These are phyloP conservation scores for Coranthus polyacanthus DNA, from an alignment of 2,797 vertebrate species.

Conservation along the genomic window DNA sequence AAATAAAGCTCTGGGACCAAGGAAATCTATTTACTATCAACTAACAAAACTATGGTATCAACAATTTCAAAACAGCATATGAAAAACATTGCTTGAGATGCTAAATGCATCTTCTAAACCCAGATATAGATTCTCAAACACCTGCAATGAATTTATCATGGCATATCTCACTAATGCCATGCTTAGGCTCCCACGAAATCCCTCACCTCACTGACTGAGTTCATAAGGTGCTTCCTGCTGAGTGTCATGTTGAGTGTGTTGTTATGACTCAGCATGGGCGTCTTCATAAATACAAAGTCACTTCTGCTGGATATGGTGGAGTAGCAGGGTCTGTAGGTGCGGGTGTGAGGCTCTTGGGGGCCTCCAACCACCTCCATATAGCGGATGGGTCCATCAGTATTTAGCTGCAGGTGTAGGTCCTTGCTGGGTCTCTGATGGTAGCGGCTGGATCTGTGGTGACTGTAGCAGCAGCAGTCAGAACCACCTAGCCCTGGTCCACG, in stretches of 20 bases:
- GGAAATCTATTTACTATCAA: conserved; percentile 2
- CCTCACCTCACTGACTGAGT: conserved; percentile 87
- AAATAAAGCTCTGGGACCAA: conserved; percentile 25
- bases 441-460: conserved; percentile 85
- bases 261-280: conserved; percentile 89
- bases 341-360: conserved; percentile 89
- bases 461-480: conserved; percentile 82
- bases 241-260: conserved; percentile 88
- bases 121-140: neutral
- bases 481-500: conserved; percentile 67
- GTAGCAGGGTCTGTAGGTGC: conserved; percentile 93
- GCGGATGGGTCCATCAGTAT: conserved; percentile 94
- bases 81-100: neutral
- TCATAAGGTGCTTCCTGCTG: conserved; percentile 88
- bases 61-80: neutral
- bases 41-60: conserved; percentile 1
- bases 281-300: conserved; percentile 95
- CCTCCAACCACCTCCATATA: conserved; percentile 97
- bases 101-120: conserved; percentile 8
- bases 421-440: conserved; percentile 92
- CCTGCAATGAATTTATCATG: conserved; percentile 3
- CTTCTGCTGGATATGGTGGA: conserved; percentile 92
- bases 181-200: conserved; percentile 27
- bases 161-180: conserved; percentile 12
- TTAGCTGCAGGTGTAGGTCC: conserved; percentile 91